phyloP scores from a whole-genome alignment of 2,888 invertebrate species.

The Hyalella azteca region DNA sequence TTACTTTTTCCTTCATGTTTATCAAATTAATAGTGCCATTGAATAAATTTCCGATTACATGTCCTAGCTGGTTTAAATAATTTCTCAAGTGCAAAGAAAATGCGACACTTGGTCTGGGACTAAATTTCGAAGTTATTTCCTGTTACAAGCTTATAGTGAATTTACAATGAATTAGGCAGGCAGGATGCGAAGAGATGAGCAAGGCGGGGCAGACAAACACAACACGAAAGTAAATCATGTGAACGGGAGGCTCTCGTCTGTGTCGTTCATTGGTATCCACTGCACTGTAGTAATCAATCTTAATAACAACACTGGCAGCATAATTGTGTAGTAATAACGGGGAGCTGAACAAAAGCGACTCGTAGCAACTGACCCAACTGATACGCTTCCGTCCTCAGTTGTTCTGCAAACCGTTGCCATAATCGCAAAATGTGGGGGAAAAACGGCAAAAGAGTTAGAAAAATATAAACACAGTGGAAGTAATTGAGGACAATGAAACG shows the following conservation, averaged over 20 bases:
- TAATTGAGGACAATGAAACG: no score
- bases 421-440: slow-evolving; percentile 19
- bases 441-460: not conserved
- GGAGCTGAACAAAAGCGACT: slow-evolving; percentile 27
- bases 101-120: no score
- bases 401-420: slow-evolving; percentile 50
- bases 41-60: no score
- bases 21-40: no score
- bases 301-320: slow-evolving; percentile 23
- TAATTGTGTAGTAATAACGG: slow-evolving; percentile 2
- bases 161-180: not conserved
- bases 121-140: no score
- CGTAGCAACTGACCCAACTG: slow-evolving; percentile 56
- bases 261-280: slow-evolving; percentile 33
- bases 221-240: not conserved
- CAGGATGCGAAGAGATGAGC: not conserved
- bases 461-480: no score
- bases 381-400: slow-evolving; percentile 57
- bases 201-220: not conserved
- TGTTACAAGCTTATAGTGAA: no score
- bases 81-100: no score
- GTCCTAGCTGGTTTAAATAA: no score
- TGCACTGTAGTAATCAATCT: slow-evolving; percentile 15
- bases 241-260: slow-evolving; percentile 34
- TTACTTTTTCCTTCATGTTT: no score